phyloP scores from a whole-genome alignment of 2,888 invertebrate genomes.

The Myopa tessellatipennis region DNA sequence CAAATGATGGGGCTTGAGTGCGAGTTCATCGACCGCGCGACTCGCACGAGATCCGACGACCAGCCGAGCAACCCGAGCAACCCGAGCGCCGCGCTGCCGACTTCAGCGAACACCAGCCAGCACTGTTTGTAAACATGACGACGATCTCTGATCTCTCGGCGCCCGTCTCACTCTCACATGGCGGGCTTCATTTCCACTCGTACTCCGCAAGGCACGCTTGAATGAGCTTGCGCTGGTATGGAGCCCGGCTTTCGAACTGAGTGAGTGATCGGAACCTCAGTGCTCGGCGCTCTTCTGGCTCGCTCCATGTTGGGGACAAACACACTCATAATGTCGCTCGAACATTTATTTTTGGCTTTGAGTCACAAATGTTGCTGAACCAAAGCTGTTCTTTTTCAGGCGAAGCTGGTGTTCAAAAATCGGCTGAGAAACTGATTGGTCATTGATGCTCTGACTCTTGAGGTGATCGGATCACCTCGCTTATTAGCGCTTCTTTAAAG shows the following conservation, averaged over 20 bases:
- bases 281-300: too few relatives aligned
- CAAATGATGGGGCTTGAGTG: constrained; percentile 59
- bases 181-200: background rate
- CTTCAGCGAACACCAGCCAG: background rate
- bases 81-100: constrained; percentile 19
- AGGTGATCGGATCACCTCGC: background rate
- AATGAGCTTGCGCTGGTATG: too few relatives aligned
- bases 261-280: too few relatives aligned
- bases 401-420: background rate
- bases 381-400: background rate
- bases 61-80: constrained; percentile 20
- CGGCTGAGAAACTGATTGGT: background rate
- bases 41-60: background rate
- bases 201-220: too few relatives aligned
- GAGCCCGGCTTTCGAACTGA: too few relatives aligned
- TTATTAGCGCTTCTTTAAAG: background rate
- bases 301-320: too few relatives aligned
- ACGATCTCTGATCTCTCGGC: background rate
- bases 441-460: background rate
- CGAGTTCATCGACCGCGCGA: constrained; percentile 56
- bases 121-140: constrained; percentile 29
- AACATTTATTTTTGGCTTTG: too few relatives aligned
- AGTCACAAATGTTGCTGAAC: too few relatives aligned
- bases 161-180: background rate
- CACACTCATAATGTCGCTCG: too few relatives aligned